A percentile compares a stretch with the other conserved stretches of the same genome.
Conservation (phyloP, 1,140 invertebrate genomes). For the Listronotus bonariensis region DNA sequence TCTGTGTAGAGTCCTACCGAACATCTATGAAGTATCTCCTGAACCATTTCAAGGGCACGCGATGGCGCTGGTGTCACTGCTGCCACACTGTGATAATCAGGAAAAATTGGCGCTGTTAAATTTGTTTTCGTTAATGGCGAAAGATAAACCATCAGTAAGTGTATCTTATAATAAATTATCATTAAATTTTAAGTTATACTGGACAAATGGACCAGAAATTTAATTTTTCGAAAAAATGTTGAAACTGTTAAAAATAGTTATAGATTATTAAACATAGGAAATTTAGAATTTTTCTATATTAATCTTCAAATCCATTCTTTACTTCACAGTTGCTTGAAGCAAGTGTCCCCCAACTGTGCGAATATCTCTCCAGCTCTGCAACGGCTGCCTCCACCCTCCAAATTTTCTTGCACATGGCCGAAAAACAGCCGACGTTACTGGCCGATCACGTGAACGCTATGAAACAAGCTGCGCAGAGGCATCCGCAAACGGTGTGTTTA, state of each 20-base stretch:
- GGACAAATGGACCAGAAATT: too few species aligned
- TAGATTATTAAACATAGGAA: too few species aligned
- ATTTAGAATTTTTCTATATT: too few species aligned
- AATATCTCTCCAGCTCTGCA: slow-evolving; percentile 66
- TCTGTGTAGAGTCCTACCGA: slow-evolving; percentile 81
- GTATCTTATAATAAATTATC: too few species aligned
- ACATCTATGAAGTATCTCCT: slow-evolving; percentile 84
- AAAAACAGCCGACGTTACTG: slow-evolving; percentile 68
- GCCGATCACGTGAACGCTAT: slow-evolving; percentile 71
- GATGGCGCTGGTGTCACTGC: slow-evolving; percentile 76
- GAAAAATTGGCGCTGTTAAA: slow-evolving; percentile 83
- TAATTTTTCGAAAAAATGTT: too few species aligned
- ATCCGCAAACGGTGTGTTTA: slow-evolving; percentile 68
- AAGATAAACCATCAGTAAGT: slow-evolving; percentile 75
- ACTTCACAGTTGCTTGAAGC: slow-evolving; percentile 69
- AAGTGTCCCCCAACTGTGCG: slow-evolving; percentile 75
- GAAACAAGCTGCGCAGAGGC: slow-evolving; percentile 68
- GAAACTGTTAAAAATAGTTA: too few species aligned
- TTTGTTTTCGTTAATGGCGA: slow-evolving; percentile 80
- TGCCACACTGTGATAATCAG: slow-evolving; percentile 79
- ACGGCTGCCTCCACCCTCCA: slow-evolving; percentile 70
- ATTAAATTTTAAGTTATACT: too few species aligned
- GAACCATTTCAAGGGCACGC: slow-evolving; percentile 84
- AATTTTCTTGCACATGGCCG: slow-evolving; percentile 77
- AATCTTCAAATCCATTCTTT: background rate